These are phyloP conservation scores for Harpalus rufipes DNA, from an alignment of 2,888 invertebrate species.

Conservation along the genomic window DNA sequence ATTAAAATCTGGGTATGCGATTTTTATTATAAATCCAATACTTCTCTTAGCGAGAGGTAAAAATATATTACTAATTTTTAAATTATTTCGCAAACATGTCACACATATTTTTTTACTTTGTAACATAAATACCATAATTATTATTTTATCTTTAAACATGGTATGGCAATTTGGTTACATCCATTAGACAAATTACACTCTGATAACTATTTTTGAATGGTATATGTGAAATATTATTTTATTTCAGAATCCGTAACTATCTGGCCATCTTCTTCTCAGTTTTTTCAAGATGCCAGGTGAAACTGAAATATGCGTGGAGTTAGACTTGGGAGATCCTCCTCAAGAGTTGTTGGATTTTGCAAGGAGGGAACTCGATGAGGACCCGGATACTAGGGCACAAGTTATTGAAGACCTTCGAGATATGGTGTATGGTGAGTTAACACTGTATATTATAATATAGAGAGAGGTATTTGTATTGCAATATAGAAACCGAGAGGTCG, in stretches of 20 bases:
- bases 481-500: slow-evolving; percentile 17
- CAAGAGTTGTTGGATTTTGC: slow-evolving; percentile 85
- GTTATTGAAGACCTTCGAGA: slow-evolving; percentile 86
- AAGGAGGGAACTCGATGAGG: slow-evolving; percentile 83
- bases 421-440: slow-evolving; percentile 84
- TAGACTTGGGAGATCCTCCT: slow-evolving; percentile 84
- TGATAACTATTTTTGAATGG: neutral
- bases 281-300: slow-evolving; percentile 77
- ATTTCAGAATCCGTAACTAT: neutral
- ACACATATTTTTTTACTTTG: neutral
- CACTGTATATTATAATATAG: neutral
- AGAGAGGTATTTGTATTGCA: slow-evolving; percentile 1
- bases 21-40: no score
- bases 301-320: slow-evolving; percentile 79
- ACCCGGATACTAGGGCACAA: slow-evolving; percentile 83
- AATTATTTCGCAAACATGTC: neutral
- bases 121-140: neutral
- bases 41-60: no score
- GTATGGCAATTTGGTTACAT: neutral
- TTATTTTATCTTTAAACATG: slow-evolving; percentile 10
- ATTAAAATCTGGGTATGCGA: no score
- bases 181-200: neutral
- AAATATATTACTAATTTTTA: no score
- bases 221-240: no score
- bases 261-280: neutral